Evolutionary conservation across 1,140 invertebrate species (phyloP), one percentile per base, ranked within the genome.

Genomic region (Brachionus calyciflorus): DNA sequence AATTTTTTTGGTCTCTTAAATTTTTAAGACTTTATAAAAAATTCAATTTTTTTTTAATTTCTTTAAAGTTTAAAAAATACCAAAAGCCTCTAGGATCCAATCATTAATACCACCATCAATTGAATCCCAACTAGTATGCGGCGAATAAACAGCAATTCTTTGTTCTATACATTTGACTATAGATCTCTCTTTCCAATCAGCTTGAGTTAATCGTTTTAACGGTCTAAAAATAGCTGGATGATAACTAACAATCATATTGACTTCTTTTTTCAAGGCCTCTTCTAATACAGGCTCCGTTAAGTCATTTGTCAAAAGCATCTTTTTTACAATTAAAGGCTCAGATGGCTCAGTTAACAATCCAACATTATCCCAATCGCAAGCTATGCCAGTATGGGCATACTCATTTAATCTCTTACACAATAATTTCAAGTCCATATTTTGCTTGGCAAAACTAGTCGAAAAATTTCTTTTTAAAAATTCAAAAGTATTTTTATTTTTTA

Each of bases 311-410:
- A 98, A 82, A 33, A 97, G 81, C 76, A 96, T 89, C 44, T 78
- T 79, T n/a, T 78, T 68, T 73, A 85, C 80, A 17, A 33, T 6
- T 24, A 37, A 17, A 53, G 57, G 30, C 19, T 40, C 85, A 19
- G 87, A 88, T 12, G 93, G 92, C 81, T 96, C 91, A 10, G 96
- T 87, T 9, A 98, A 85, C 5, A 98, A 84, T 6, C 95, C 95
- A 28, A 96, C 94, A 86, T 98, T 98, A 83, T 98, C 96, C 94
- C 95, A 98, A 30, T 86, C 88, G 79, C 90, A 93, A 0, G 94
- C 91, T 10, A 93, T 86, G 3, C 84, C 82, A 14, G 88, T 82
- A 37, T 91, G 88, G 12, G 55, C 76, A 53, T 77, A 77, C 7
- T 77, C 55, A 2, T 63, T 49, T 24, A 77, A 68, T 26, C 49